Evolutionary conservation across 2,888 invertebrate species (phyloP).

Genomic region (Stomorhina lunata): DNA sequence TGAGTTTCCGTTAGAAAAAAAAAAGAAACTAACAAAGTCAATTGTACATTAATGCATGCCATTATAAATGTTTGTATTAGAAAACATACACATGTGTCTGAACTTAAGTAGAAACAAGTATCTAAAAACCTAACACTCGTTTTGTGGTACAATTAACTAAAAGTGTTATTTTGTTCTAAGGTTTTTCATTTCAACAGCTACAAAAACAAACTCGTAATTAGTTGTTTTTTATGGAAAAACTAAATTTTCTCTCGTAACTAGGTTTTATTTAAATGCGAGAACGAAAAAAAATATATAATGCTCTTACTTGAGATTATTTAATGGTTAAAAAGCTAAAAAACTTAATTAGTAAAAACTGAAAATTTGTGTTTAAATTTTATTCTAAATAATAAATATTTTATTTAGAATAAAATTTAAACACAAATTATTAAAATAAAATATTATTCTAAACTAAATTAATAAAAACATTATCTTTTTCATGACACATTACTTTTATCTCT

Average conservation of each 20-base stretch:
- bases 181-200: not conserved
- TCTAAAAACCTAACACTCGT: not conserved
- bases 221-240: not conserved
- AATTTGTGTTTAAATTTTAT: not conserved
- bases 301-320: not conserved
- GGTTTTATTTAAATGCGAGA: no score
- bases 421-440: no score
- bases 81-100: not conserved
- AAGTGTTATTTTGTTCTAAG: not conserved
- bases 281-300: not conserved
- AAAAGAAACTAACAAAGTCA: not conserved
- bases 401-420: no score
- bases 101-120: no score
- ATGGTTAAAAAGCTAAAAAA: not conserved
- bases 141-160: not conserved
- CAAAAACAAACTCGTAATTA: not conserved
- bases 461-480: no score
- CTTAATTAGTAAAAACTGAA: not conserved
- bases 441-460: no score
- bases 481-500: no score
- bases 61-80: not conserved
- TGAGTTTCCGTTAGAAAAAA: slow-evolving; percentile 68
- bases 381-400: no score
- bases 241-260: not conserved
- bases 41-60: not conserved